phyloP scores from a whole-genome alignment of 2,888 invertebrate species.

The Chydorus sphaericus region DNA sequence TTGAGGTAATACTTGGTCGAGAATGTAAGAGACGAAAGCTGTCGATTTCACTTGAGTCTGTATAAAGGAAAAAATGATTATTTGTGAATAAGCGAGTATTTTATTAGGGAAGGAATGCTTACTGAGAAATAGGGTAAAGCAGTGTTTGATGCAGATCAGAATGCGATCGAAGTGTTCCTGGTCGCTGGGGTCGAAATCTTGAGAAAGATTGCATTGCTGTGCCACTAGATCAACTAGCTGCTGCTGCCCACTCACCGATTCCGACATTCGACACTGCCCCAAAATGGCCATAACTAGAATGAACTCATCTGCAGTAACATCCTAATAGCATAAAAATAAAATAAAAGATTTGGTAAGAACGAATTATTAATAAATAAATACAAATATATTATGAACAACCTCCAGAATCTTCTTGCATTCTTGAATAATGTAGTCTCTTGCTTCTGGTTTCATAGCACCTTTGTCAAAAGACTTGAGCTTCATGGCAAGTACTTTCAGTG shows the following conservation, averaged over 20 bases:
- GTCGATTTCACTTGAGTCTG: slow-evolving; percentile 74
- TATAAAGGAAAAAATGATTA: slow-evolving; percentile 24
- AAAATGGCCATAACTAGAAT: slow-evolving; percentile 74
- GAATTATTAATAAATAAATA: too few relatives aligned
- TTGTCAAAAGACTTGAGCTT: slow-evolving; percentile 66
- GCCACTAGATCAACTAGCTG: slow-evolving; percentile 72
- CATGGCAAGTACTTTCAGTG: slow-evolving; percentile 70
- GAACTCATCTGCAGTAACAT: slow-evolving; percentile 84
- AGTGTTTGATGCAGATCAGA: slow-evolving; percentile 66
- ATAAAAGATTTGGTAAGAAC: too few relatives aligned
- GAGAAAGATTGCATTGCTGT: slow-evolving; percentile 49
- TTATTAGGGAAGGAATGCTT: slow-evolving; percentile 32
- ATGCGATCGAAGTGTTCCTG: slow-evolving; percentile 47
- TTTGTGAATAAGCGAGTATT: slow-evolving; percentile 3
- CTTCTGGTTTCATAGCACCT: slow-evolving; percentile 62
- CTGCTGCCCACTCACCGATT: slow-evolving; percentile 67
- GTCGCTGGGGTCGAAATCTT: slow-evolving; percentile 22
- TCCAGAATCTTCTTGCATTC: slow-evolving; percentile 74
- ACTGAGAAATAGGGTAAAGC: slow-evolving; percentile 79
- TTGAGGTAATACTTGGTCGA: slow-evolving; percentile 64
- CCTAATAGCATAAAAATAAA: slow-evolving; percentile 43
- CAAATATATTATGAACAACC: too few relatives aligned
- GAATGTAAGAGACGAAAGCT: slow-evolving; percentile 67
- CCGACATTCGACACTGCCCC: slow-evolving; percentile 62
- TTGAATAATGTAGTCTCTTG: slow-evolving; percentile 66